phyloP scores from a whole-genome alignment of 2,888 invertebrate genomes.

The Sesia apiformis region DNA sequence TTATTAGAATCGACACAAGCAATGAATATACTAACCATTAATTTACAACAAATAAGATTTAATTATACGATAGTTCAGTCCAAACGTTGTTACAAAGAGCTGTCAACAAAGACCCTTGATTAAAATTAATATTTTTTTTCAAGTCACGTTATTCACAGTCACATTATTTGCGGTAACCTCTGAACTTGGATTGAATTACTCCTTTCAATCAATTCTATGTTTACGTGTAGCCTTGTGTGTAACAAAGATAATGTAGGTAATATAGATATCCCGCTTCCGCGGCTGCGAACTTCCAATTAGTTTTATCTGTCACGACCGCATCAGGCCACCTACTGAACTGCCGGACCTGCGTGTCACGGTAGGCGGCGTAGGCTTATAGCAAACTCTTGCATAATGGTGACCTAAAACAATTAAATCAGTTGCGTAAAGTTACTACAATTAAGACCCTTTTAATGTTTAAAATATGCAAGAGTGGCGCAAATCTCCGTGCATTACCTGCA shows the following conservation, averaged over 20 bases:
- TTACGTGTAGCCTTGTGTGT: constrained; percentile 29
- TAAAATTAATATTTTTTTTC: not conserved
- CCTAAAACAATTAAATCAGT: constrained; percentile 17
- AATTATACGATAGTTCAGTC: constrained; percentile 5
- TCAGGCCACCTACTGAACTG: constrained; percentile 12
- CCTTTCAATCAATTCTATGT: constrained; percentile 32
- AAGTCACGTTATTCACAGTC: not conserved
- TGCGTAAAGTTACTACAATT: constrained; percentile 9
- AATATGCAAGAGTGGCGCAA: constrained; percentile 16
- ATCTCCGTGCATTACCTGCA: constrained; percentile 1
- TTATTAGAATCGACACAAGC: no score
- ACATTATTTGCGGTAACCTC: constrained; percentile 34
- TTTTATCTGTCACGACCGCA: constrained; percentile 23
- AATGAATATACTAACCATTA: no score
- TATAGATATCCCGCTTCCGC: constrained; percentile 40
- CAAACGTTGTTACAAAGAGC: constrained; percentile 8
- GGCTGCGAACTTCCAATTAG: constrained; percentile 21
- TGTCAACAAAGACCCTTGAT: constrained; percentile 32
- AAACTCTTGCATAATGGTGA: not conserved
- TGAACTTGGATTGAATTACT: constrained; percentile 35
- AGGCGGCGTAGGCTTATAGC: constrained; percentile 2
- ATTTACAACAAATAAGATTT: constrained; percentile 1
- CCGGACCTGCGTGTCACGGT: constrained; percentile 11
- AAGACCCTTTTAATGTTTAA: constrained; percentile 21
- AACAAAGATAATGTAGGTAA: constrained; percentile 20